Evolutionary conservation across 2,888 invertebrate species (phyloP), one percentile per base, ranked within the genome.

Genomic region (Tridacna crocea): DNA sequence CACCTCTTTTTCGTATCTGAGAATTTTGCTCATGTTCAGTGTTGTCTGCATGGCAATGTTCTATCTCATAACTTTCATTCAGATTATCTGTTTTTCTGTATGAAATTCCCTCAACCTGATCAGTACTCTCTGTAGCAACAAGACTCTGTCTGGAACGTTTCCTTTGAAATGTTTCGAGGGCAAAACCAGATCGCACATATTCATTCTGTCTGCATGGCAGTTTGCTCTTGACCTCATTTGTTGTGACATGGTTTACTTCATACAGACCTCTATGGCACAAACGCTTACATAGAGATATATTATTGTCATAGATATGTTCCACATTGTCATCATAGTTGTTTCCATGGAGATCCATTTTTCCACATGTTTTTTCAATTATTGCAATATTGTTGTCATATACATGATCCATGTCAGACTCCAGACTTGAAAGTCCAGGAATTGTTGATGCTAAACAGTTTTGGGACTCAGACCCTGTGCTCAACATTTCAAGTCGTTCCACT

Each of bases 271-370:
- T 51, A 15, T n/a, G 19, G 51, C 22, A 17, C 1, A 22, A 13
- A 10, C 19, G n/a, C 26, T 13, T 70, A 51, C 13, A 51, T n/a
- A 70, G 26, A 47, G 22, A 26, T 22, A 70, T 51, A 51, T 70
- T 70, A 26, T 70, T 70, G 70, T 70, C 70, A 70, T 70, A 70
- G 15, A 70, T 70, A 70, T 70, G 70, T 70, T 70, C 70, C n/a
- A 46, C 51, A 24, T 70, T 51, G 2, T 24, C 70, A 70, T 70
- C 51, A 51, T 24, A 51, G 24, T 51, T 51, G 47, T 51, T 24
- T n/a, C 51, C 22, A 22, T 51, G 47, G 1, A 70, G 17, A 46
- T 24, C 70, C 17, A 12, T 24, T n/a, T 17, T 46, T 47, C 12
- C n/a, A 68, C 17, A 68, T 22, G 36, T 12, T 36, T 2, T n/a